A percentile compares a stretch with the other conserved stretches of the same genome.
Conservation (phyloP, 2,888 invertebrate species). For the Drosophila cyrtoloma region DNA sequence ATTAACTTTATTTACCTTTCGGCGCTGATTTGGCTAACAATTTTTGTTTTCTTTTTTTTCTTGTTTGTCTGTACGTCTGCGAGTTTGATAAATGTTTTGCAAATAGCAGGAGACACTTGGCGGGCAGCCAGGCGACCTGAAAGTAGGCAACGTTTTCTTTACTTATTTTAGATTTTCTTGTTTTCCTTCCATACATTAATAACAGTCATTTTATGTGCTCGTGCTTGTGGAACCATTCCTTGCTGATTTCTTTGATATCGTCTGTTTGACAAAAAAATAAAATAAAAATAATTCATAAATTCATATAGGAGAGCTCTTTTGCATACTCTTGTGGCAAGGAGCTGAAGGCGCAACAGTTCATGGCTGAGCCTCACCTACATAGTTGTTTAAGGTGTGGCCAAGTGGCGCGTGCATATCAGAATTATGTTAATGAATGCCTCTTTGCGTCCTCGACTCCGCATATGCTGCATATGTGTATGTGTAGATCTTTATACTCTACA, state of each 20-base stretch:
- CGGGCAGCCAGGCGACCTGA: slow-evolving; percentile 61
- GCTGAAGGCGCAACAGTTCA: slow-evolving; percentile 26
- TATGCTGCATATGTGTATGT: not conserved
- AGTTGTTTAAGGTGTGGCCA: slow-evolving; percentile 53
- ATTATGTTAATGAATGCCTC: slow-evolving; percentile 73
- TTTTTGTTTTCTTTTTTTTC: slow-evolving; percentile 13
- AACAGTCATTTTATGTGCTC: slow-evolving; percentile 66
- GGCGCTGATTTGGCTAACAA: slow-evolving; percentile 63
- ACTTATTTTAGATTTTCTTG: slow-evolving; percentile 23
- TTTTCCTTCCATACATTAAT: slow-evolving; percentile 61
- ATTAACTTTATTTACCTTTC: slow-evolving; percentile 67
- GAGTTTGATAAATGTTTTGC: slow-evolving; percentile 71
- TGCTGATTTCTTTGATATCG: slow-evolving; percentile 50
- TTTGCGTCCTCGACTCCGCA: slow-evolving; percentile 26
- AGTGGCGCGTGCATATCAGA: slow-evolving; percentile 65
- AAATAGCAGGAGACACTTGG: slow-evolving; percentile 74
- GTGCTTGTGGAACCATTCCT: slow-evolving; percentile 25
- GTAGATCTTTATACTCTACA: not conserved
- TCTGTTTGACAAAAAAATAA: slow-evolving; percentile 12
- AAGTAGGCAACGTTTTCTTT: slow-evolving; percentile 59
- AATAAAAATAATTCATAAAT: slow-evolving; percentile 26
- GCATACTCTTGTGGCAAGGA: slow-evolving; percentile 36
- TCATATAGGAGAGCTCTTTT: slow-evolving; percentile 32
- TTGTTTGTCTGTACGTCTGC: slow-evolving; percentile 35
- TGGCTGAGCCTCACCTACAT: slow-evolving; percentile 22